Evolutionary conservation across 2,888 invertebrate species (phyloP), one percentile per base, ranked within the genome.

Genomic region (Pristionchus japonicus): DNA sequence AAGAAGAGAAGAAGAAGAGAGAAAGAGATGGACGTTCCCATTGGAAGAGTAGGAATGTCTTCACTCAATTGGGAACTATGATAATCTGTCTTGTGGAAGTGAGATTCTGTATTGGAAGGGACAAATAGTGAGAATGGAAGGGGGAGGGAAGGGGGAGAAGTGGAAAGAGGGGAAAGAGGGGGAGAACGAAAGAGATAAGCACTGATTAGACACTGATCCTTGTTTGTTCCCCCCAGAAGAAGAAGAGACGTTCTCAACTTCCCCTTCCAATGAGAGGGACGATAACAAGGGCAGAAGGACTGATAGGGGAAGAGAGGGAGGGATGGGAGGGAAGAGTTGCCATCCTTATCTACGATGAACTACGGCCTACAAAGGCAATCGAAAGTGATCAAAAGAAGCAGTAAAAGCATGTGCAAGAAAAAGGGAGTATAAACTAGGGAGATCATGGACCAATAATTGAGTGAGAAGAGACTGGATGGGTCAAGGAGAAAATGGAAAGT

Each of bases 381-480:
- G 27, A 31, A 67, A 67, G 67, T 31, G 27, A 40, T 77, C 27
- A 43, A 77, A 77, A n/a, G 7, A 43, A 77, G 77, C n/a, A 2
- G 17, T 67, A 15, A 67, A 27, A 34, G 43, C n/a, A n/a, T n/a
- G n/a, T n/a, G 47, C 23, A 77, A n/a, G 74, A 13, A 77, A 40
- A 77, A 77, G 40, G 23, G 77, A 77, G 47, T 43, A 77, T 40
- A 27, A 34, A 77, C 27, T 43, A 40, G 77, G 9, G 47, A 43
- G 77, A 43, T 40, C 77, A 77, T 40, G 15, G 34, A 67, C 31
- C 64, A 64, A n/a, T 67, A 31, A 20, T 34, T 11, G 67, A 67
- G n/a, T 20, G 77, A 77, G 43, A 23, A 77, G n/a, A 77, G 40
- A 43, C 23, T 77, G 77, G 40, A 77, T 77, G 82, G 52, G 47